Percentiles rank a stretch among this genome's conserved stretches.
Conservation (phyloP, 2,797 vertebrate genomes). For the Poecilia gillii region DNA sequence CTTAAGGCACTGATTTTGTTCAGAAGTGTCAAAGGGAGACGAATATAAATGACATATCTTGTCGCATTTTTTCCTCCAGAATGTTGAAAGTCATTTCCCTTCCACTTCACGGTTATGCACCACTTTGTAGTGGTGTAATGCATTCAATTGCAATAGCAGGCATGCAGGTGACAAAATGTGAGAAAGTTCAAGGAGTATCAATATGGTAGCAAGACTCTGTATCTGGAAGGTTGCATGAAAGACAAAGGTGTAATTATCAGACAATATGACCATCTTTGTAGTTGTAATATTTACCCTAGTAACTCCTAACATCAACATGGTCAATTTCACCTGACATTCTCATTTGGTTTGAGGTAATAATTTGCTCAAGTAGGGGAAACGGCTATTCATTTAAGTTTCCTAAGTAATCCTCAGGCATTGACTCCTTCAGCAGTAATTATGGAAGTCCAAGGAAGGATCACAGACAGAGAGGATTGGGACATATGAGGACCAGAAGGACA, state of each 20-base stretch:
- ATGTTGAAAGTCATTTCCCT: background rate
- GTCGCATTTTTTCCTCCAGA: background rate
- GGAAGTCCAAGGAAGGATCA: conserved; percentile 5
- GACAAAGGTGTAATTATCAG: background rate
- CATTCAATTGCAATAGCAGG: background rate
- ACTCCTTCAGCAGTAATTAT: conserved; percentile 38
- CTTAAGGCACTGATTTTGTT: background rate
- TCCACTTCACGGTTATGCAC: background rate
- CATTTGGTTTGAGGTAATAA: conserved; percentile 58
- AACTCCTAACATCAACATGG: background rate
- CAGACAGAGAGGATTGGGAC: conserved; percentile 16
- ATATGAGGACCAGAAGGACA: conserved; percentile 40
- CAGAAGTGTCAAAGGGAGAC: background rate
- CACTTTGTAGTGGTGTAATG: background rate
- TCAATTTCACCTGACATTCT: conserved; percentile 18
- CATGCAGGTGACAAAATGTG: background rate
- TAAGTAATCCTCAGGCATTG: conserved; percentile 25
- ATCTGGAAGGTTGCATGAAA: background rate
- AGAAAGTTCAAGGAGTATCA: background rate
- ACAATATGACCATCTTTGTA: background rate
- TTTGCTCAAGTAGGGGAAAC: conserved; percentile 48
- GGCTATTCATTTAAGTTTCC: conserved; percentile 47
- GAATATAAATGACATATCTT: background rate
- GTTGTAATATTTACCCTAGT: background rate
- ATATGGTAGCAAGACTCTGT: background rate